Percentiles rank a stretch among this genome's conserved stretches.
phyloP scores from a whole-genome alignment of 2,888 invertebrate genomes.

The Mycalesis mineus region DNA sequence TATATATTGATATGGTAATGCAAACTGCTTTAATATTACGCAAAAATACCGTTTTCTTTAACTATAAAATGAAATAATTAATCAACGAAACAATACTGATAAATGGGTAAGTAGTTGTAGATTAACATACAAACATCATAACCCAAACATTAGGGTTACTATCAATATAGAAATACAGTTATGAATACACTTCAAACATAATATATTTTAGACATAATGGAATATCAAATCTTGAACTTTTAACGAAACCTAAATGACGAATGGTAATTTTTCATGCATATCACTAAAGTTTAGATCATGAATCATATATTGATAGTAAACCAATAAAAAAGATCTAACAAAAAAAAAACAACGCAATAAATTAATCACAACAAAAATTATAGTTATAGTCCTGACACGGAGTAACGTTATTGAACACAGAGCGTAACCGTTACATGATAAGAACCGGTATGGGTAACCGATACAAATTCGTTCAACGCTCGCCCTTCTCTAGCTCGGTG shows the following conservation, averaged over 20 bases:
- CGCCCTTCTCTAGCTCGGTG: conserved; percentile 79
- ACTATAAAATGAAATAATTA: not conserved
- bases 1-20: not conserved
- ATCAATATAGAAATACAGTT: not conserved
- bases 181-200: not conserved
- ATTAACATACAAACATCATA: conserved; percentile 5
- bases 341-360: conserved; percentile 23
- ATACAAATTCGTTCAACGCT: conserved; percentile 47
- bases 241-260: not conserved
- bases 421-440: conserved; percentile 33
- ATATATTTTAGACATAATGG: no score
- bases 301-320: not conserved
- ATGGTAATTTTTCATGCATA: not conserved
- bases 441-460: not conserved
- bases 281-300: not conserved
- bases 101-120: not conserved
- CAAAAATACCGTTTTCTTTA: not conserved
- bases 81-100: not conserved
- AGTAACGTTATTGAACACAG: conserved; percentile 51
- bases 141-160: conserved; percentile 3
- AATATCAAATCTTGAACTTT: no score
- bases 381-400: conserved; percentile 37
- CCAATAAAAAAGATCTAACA: not conserved
- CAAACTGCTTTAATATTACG: not conserved
- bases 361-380: conserved; percentile 32